Evolutionary conservation across 2,113 vertebrate genomes (phyloP).

Genomic region (human (Homo sapiens)): GRCh38 chr1:9922501-9923000

Average conservation of each 20-base stretch:
- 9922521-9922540: conserved; percentile 15
- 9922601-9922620: conserved; percentile 47
- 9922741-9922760: conserved; percentile 46
- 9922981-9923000: conserved; percentile 14
- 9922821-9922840: neutral
- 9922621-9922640: conserved; percentile 53
- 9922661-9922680: conserved; percentile 55
- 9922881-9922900: conserved; percentile 54
- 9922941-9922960: conserved; percentile 34
- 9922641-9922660: conserved; percentile 11
- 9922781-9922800: conserved; percentile 42
- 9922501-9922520: conserved; percentile 40
- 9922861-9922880: conserved; percentile 13
- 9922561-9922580: neutral
- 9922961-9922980: conserved; percentile 47
- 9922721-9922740: neutral
- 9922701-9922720: neutral
- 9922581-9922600: neutral
- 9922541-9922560: neutral
- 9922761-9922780: conserved; percentile 33
- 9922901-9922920: conserved; percentile 27
- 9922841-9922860: neutral
- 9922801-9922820: conserved; percentile 41
- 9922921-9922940: neutral
- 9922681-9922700: conserved; percentile 35